A percentile compares a stretch with the other conserved stretches of the same genome.
Evolutionary conservation across 2,888 invertebrate species (phyloP).

Genomic region (Apeira syringaria): DNA sequence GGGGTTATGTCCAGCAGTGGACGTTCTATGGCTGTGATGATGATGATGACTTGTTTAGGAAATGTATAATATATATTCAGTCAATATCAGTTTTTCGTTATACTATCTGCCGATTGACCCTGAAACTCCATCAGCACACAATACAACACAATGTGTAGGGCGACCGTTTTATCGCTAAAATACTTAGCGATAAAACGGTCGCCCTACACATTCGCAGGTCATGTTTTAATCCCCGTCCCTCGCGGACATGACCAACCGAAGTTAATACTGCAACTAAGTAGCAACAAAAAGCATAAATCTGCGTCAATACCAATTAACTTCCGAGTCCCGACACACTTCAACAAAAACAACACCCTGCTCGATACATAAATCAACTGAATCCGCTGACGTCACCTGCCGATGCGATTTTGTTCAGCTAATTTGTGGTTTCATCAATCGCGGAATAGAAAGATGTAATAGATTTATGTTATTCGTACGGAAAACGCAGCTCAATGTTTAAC

Average conservation of each 20-base stretch:
- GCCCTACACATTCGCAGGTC: slow-evolving; percentile 2
- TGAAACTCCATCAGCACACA: too few relatives aligned
- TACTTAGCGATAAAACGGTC: neutral
- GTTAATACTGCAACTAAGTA: slow-evolving; percentile 21
- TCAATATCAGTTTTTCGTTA: too few relatives aligned
- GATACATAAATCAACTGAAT: slow-evolving; percentile 9
- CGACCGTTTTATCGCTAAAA: neutral
- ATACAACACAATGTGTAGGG: too few relatives aligned
- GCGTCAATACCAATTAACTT: slow-evolving; percentile 61
- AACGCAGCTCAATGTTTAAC: too few relatives aligned
- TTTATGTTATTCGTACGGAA: neutral
- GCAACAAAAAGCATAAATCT: slow-evolving; percentile 53
- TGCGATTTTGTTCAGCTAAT: slow-evolving; percentile 19
- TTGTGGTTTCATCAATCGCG: slow-evolving; percentile 2
- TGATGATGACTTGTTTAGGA: too few relatives aligned
- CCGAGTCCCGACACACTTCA: slow-evolving; percentile 27
- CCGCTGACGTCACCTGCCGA: slow-evolving; percentile 1
- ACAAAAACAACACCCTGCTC: slow-evolving; percentile 21
- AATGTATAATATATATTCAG: too few relatives aligned
- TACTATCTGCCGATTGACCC: too few relatives aligned
- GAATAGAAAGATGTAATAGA: neutral
- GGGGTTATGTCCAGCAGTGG: too few relatives aligned
- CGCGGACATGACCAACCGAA: neutral
- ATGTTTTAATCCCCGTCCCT: slow-evolving; percentile 4
- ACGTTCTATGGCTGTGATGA: too few relatives aligned